These are phyloP conservation scores for Hippocampus guttulatus DNA, from an alignment of 2,113 vertebrate species.

Conservation along the genomic window DNA sequence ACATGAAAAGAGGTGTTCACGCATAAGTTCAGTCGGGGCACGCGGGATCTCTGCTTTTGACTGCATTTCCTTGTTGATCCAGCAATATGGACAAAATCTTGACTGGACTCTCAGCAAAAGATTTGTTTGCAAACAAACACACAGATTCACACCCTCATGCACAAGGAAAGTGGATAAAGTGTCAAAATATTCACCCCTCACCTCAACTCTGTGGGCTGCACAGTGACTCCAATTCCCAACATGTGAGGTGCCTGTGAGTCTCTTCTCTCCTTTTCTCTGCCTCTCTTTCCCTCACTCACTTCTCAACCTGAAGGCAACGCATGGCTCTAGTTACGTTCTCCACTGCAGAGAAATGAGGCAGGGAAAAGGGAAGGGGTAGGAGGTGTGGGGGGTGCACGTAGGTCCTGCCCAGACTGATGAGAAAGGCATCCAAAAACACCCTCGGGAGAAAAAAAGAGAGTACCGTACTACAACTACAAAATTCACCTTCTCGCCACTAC, in stretches of 20 bases:
- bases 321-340: constrained; percentile 64
- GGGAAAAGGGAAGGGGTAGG: constrained; percentile 28
- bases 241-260: constrained; percentile 51
- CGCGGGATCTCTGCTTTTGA: constrained; percentile 27
- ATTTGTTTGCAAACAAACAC: constrained; percentile 34
- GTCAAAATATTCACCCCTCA: constrained; percentile 29
- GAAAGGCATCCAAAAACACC: constrained; percentile 53
- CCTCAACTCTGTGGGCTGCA: constrained; percentile 66
- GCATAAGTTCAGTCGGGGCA: constrained; percentile 41
- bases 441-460: constrained; percentile 51
- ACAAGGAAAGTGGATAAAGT: constrained; percentile 26
- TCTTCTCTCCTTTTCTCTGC: constrained; percentile 46
- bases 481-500: constrained; percentile 31
- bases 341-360: constrained; percentile 48
- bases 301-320: constrained; percentile 68
- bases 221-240: constrained; percentile 64
- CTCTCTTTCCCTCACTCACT: constrained; percentile 57
- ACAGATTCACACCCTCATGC: constrained; percentile 22
- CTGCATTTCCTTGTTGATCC: constrained; percentile 26
- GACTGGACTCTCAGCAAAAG: constrained; percentile 18
- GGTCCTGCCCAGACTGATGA: constrained; percentile 69
- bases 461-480: constrained; percentile 35
- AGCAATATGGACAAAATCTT: constrained; percentile 26
- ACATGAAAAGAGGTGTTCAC: constrained; percentile 25
- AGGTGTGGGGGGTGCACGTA: constrained; percentile 38